These are phyloP conservation scores for Cryptocheilus praepositus DNA, from an alignment of 2,888 invertebrate species.

Conservation along the genomic window DNA sequence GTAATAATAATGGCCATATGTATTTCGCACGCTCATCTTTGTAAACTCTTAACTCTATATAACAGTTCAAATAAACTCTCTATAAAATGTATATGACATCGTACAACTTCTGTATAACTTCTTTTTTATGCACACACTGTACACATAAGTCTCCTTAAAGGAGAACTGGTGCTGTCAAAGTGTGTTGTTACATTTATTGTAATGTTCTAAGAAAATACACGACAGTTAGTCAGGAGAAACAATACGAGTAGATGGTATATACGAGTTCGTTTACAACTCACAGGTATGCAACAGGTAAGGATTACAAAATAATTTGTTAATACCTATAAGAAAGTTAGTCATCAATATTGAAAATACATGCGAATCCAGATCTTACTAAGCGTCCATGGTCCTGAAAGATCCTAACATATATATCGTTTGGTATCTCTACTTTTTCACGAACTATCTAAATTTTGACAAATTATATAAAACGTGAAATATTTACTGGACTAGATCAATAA, in stretches of 20 bases:
- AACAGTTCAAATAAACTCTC: conserved; percentile 40
- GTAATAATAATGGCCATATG: conserved; percentile 17
- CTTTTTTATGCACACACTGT: too few species aligned
- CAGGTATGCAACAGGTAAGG: too few species aligned
- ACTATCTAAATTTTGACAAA: not conserved
- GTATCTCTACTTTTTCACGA: not conserved
- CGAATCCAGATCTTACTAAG: conserved; percentile 13
- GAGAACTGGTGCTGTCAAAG: too few species aligned
- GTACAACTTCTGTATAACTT: conserved; percentile 12
- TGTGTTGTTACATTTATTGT: too few species aligned
- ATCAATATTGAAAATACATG: conserved; percentile 10
- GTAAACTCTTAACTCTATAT: conserved; percentile 22
- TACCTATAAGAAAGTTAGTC: too few species aligned
- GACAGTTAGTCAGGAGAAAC: too few species aligned
- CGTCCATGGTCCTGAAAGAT: conserved; percentile 33
- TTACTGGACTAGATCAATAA: conserved; percentile 10
- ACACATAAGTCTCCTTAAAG: too few species aligned
- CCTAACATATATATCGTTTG: too few species aligned
- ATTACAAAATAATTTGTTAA: too few species aligned
- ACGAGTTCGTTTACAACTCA: too few species aligned
- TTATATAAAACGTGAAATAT: not conserved
- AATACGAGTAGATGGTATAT: too few species aligned
- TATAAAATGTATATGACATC: conserved; percentile 39
- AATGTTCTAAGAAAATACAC: too few species aligned
- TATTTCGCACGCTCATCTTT: conserved; percentile 22